These are phyloP conservation scores for Ditula angustiorana DNA, from an alignment of 2,888 invertebrate species.

Conservation along the genomic window DNA sequence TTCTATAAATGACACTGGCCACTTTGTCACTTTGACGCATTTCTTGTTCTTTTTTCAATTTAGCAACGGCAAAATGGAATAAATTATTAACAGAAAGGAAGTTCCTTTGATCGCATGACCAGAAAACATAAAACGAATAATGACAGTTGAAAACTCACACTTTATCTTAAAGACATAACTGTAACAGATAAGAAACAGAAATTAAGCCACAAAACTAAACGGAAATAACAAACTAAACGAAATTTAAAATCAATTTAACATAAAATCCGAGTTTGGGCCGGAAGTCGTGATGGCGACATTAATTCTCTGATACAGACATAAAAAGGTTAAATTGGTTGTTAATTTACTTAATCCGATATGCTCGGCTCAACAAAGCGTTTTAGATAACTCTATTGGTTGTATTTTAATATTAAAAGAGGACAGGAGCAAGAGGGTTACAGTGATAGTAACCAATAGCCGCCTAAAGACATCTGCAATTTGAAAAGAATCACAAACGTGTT, in stretches of 20 bases:
- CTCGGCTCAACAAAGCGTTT: constrained; percentile 11
- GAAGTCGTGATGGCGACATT: constrained; percentile 18
- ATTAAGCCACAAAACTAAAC: constrained; percentile 11
- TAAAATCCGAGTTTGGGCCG: constrained; percentile 11
- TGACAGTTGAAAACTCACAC: constrained; percentile 13
- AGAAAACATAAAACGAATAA: neutral
- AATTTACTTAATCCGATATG: constrained; percentile 20
- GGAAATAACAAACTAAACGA: constrained; percentile 23
- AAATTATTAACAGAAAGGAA: neutral
- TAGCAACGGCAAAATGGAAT: neutral
- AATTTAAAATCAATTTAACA: constrained; percentile 17
- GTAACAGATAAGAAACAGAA: constrained; percentile 13
- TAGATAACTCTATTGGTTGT: constrained; percentile 4
- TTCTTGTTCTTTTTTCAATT: neutral
- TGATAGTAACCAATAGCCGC: too few species aligned
- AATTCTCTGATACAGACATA: constrained; percentile 25
- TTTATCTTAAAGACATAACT: constrained; percentile 20
- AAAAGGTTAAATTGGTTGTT: constrained; percentile 21
- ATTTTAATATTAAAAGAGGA: too few species aligned
- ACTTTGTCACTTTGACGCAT: neutral
- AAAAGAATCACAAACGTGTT: too few species aligned
- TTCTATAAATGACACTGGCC: neutral
- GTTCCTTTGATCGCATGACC: constrained; percentile 8
- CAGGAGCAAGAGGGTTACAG: too few species aligned
- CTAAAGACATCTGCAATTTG: too few species aligned